phyloP scores from a whole-genome alignment of 2,797 vertebrate genomes.

The Strix occidentalis region DNA sequence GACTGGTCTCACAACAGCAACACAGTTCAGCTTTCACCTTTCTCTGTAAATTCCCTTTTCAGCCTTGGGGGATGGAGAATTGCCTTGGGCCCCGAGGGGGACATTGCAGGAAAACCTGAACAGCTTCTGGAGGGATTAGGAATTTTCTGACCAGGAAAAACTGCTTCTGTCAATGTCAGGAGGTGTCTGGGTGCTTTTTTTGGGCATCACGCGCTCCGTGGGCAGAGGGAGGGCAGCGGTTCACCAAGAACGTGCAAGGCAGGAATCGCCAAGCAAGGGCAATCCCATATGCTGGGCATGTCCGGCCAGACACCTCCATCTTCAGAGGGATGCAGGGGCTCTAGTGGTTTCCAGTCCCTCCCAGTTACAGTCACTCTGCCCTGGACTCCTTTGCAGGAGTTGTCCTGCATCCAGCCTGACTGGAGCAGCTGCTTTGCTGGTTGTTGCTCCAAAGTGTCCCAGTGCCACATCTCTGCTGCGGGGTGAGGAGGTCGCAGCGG shows the following conservation, averaged over 20 bases:
- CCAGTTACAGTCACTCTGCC: not conserved
- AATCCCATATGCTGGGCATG: not conserved
- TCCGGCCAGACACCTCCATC: not conserved
- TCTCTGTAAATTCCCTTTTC: not conserved
- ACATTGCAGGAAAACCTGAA: not conserved
- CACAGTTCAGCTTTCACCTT: not conserved
- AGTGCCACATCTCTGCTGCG: not conserved
- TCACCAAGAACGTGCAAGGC: not conserved
- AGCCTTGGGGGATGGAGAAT: not conserved
- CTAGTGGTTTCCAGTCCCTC: not conserved
- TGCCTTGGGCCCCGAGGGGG: not conserved
- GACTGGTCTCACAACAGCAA: not conserved
- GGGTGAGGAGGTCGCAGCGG: not conserved
- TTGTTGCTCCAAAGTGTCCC: not conserved
- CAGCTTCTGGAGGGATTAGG: not conserved
- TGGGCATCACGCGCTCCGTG: not conserved
- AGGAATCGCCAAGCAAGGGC: not conserved
- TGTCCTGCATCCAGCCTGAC: not conserved
- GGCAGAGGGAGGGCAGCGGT: not conserved
- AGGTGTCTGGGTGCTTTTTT: constrained; percentile 12
- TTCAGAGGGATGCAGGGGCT: not conserved
- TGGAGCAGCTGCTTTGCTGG: not conserved
- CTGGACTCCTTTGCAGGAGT: not conserved
- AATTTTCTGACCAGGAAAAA: constrained; percentile 14
- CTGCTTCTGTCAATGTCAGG: not conserved